Evolutionary conservation across 2,113 vertebrate species (phyloP).

Genomic region (Cyanistes caeruleus): DNA sequence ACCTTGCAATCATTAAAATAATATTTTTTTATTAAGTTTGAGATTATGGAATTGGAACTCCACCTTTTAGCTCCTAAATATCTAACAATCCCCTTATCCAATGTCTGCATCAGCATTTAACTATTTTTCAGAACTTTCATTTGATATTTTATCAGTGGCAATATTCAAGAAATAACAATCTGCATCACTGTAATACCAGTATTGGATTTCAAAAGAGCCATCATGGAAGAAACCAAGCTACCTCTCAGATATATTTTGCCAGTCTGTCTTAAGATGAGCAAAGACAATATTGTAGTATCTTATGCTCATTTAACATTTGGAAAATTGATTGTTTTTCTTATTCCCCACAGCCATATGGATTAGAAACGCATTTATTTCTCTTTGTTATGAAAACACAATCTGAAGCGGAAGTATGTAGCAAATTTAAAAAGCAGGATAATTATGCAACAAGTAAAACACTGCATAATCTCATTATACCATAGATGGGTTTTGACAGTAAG

Average conservation of each 20-base stretch:
- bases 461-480: constrained; percentile 21
- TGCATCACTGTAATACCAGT: neutral
- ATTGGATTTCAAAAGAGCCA: neutral
- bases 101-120: neutral
- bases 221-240: neutral
- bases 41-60: neutral
- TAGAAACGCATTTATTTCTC: constrained; percentile 38
- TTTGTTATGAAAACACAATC: constrained; percentile 9
- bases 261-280: neutral
- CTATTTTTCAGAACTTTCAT: neutral
- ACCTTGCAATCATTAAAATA: neutral
- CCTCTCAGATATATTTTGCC: neutral
- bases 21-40: neutral
- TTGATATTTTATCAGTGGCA: neutral
- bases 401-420: neutral
- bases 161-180: neutral
- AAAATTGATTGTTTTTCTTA: neutral
- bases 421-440: constrained; percentile 25
- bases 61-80: neutral
- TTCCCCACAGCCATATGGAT: neutral
- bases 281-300: neutral
- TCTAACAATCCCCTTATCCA: neutral
- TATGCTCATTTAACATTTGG: constrained; percentile 8
- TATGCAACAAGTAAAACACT: neutral
- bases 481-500: neutral